Evolutionary conservation across 2,888 invertebrate genomes (phyloP).

Genomic region (Alsophila aescularia): DNA sequence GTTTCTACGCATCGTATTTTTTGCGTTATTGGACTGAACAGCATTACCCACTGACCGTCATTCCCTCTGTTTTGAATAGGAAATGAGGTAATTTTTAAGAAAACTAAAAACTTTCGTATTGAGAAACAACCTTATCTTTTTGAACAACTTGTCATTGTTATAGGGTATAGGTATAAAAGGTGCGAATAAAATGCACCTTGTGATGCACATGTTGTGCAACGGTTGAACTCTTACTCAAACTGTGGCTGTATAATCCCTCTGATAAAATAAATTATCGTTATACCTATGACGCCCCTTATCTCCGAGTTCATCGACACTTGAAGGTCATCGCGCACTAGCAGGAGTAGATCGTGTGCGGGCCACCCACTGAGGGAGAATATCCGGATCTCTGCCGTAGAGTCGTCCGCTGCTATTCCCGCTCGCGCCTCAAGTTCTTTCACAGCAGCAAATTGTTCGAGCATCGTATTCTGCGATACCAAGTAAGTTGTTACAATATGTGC

Average conservation of each 20-base stretch:
- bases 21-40: too few relatives aligned
- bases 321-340: conserved; percentile 62
- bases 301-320: conserved; percentile 51
- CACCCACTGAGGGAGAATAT: conserved; percentile 69
- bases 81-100: too few relatives aligned
- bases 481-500: neutral
- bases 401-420: conserved; percentile 54
- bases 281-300: conserved; percentile 64
- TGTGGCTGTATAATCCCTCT: neutral
- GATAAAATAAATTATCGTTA: conserved; percentile 19
- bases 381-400: conserved; percentile 63
- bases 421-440: conserved; percentile 66
- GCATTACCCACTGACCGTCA: too few relatives aligned
- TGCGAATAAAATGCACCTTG: too few relatives aligned
- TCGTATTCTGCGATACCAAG: conserved; percentile 51
- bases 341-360: conserved; percentile 69
- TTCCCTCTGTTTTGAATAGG: too few relatives aligned
- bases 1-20: too few relatives aligned
- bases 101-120: too few relatives aligned
- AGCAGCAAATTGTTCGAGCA: conserved; percentile 65
- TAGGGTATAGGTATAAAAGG: too few relatives aligned
- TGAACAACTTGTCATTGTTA: too few relatives aligned
- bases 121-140: too few relatives aligned
- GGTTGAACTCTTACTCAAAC: neutral
- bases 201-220: too few relatives aligned